Evolutionary conservation across 1,140 invertebrate genomes (phyloP).

Genomic region (Zophobas atratus): DNA sequence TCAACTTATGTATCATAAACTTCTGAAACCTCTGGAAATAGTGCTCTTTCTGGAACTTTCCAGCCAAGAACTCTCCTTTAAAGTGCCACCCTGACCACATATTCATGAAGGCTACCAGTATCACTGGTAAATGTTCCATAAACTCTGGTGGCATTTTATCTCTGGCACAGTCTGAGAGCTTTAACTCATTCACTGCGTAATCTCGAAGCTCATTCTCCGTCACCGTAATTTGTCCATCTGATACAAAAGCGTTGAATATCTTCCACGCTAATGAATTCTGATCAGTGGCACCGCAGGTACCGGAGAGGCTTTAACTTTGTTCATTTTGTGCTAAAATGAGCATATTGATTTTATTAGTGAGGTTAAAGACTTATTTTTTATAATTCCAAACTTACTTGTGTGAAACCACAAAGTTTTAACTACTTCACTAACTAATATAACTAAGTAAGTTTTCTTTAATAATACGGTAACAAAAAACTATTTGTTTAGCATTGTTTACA

Average conservation of each 20-base stretch:
- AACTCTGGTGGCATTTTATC: not conserved
- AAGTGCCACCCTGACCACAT: slow-evolving; percentile 25
- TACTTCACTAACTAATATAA: too few relatives aligned
- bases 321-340: too few relatives aligned
- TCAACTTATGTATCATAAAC: not conserved
- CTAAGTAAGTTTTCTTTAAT: too few relatives aligned
- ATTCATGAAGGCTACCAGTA: slow-evolving; percentile 12
- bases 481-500: too few relatives aligned
- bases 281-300: not conserved
- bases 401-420: too few relatives aligned
- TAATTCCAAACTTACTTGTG: too few relatives aligned
- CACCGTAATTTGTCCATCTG: not conserved
- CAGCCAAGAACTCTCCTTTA: not conserved
- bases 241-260: not conserved
- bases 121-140: slow-evolving; percentile 1
- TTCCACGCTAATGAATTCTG: not conserved
- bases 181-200: not conserved
- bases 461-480: too few relatives aligned
- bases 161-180: not conserved
- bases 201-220: not conserved
- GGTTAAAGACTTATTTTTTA: too few relatives aligned
- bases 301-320: too few relatives aligned
- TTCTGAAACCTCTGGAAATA: slow-evolving; percentile 15
- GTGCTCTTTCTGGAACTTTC: not conserved
- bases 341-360: too few relatives aligned